These are phyloP conservation scores for Lissocephala sabroskyi DNA, from an alignment of 2,888 invertebrate genomes.

Conservation along the genomic window DNA sequence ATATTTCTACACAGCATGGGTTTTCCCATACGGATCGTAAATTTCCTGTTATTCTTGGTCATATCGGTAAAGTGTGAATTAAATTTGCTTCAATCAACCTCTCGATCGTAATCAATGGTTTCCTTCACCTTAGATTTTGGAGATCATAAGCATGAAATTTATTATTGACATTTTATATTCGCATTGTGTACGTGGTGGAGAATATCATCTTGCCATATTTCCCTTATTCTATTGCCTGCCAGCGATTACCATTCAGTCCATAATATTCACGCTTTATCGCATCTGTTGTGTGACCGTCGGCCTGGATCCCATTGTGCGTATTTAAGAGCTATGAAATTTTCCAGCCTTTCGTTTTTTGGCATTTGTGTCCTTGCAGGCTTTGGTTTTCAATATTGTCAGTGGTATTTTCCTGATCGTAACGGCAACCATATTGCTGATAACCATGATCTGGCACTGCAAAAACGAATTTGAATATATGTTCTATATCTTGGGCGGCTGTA, in stretches of 20 bases:
- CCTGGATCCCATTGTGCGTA: slow-evolving; percentile 49
- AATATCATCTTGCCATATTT: slow-evolving; percentile 33
- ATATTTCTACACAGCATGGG: slow-evolving; percentile 34
- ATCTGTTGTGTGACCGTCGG: slow-evolving; percentile 32
- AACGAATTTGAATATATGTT: slow-evolving; percentile 29
- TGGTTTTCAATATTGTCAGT: slow-evolving; percentile 32
- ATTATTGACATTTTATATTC: slow-evolving; percentile 18
- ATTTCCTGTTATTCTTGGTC: slow-evolving; percentile 27
- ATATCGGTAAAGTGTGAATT: slow-evolving; percentile 32
- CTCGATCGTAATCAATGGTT: too few relatives aligned
- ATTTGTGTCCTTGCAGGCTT: slow-evolving; percentile 23
- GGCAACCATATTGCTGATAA: slow-evolving; percentile 16
- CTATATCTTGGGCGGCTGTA: slow-evolving; percentile 13
- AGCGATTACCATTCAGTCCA: slow-evolving; percentile 20
- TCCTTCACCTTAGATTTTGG: slow-evolving; percentile 21
- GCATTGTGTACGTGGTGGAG: slow-evolving; percentile 34
- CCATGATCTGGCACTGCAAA: slow-evolving; percentile 32
- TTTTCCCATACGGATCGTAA: slow-evolving; percentile 29
- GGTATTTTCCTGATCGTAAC: slow-evolving; percentile 24
- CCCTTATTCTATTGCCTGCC: slow-evolving; percentile 28
- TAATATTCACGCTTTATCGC: slow-evolving; percentile 23
- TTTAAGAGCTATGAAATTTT: not conserved
- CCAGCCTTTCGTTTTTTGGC: not conserved
- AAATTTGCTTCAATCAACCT: not conserved
- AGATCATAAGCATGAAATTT: slow-evolving; percentile 25